Base-by-base conservation (phyloP, 2,888 invertebrate genomes). In the Trilocha varians region DNA sequence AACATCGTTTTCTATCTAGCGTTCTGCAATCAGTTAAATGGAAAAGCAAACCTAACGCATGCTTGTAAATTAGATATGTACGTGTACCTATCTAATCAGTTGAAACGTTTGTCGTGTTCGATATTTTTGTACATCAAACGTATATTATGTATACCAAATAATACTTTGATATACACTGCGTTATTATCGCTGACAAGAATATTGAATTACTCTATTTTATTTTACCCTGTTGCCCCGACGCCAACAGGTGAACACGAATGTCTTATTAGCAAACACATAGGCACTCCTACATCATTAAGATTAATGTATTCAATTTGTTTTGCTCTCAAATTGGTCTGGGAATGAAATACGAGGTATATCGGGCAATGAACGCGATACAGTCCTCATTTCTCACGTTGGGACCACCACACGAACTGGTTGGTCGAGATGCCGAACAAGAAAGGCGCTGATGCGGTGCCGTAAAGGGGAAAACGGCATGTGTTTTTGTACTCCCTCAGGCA, bases 361-460 rank as follows among this genome's bases (percentile, higher is more conserved):
- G 73, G 68, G 66, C 71, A 68, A 62, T 59, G 66, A 60, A 59
- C 67, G 59, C 59, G 51, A 53, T 49, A 56, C 33, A 42, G 74
- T 65, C 58, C 69, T 64, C 77, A 74, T 78, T 80, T 80, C 80
- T 80, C 83, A 80, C 75, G 73, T 69, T 61, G 59, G 63, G 65
- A 77, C 78, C 72, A 71, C 76, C 71, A 60, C 53, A 50, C 50
- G 49, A 65, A 80, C 73, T 72, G 70, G 77, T 75, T 59, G 39
- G 65, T 59, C 71, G 60, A 63, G 78, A 80, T 80, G 63, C 82
- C 82, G 65, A 68, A 70, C 75, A 78, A 70, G 76, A 79, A 80
- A 77, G 75, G 76, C 72, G 66, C 65, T 65, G 68, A 69, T 55
- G 62, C 79, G 73, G 76, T 67, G 62, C 78, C 72, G 66, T 78